Conservation (phyloP, 2,113 vertebrate genomes). For the Tachysurus vachellii region DNA sequence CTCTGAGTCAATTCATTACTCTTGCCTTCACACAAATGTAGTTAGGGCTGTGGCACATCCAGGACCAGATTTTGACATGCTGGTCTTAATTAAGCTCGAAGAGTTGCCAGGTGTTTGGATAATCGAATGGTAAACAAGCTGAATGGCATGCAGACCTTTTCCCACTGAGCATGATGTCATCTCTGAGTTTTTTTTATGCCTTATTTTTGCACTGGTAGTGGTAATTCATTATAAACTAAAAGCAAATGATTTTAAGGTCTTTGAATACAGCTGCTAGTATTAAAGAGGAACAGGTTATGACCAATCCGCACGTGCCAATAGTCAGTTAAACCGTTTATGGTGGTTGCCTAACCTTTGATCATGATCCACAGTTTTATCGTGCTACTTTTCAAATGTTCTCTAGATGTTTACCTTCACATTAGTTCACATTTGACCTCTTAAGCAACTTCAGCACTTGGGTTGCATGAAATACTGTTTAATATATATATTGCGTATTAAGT, state of each 20-base stretch:
- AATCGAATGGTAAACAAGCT: constrained; percentile 47
- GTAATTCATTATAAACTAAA: constrained; percentile 24
- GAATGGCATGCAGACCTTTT: constrained; percentile 43
- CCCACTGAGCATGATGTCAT: constrained; percentile 43
- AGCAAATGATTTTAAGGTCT: constrained; percentile 14
- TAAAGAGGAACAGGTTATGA: background rate
- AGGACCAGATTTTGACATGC: constrained; percentile 2
- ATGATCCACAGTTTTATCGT: background rate
- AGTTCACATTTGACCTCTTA: background rate
- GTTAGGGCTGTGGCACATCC: background rate
- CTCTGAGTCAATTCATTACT: background rate
- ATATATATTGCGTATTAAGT: too few relatives aligned
- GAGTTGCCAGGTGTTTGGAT: constrained; percentile 57
- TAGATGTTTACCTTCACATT: background rate
- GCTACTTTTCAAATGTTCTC: background rate
- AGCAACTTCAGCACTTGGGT: background rate
- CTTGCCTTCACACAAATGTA: background rate
- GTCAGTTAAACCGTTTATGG: background rate
- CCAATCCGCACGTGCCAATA: background rate
- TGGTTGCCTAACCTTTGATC: background rate
- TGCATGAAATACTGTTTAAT: background rate
- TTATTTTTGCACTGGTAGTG: background rate
- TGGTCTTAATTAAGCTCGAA: constrained; percentile 64
- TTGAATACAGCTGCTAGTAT: background rate
- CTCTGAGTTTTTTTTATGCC: background rate